phyloP scores from a whole-genome alignment of 92 coral and sea anemone species.

The Isaurus tuberculatus region DNA sequence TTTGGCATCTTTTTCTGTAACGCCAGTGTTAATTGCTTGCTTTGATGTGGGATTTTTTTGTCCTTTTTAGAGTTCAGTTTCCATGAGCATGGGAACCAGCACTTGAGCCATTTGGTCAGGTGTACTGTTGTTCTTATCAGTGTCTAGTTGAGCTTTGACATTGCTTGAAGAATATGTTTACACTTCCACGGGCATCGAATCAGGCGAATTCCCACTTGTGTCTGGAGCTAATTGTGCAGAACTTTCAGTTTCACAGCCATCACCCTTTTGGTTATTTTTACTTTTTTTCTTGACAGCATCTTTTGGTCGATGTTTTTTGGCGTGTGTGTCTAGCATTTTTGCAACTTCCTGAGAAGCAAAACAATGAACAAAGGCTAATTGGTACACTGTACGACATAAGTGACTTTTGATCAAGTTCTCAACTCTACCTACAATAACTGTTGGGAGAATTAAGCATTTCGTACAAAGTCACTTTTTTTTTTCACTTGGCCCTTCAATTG shows the following conservation, averaged over 20 bases:
- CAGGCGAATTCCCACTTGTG: slow-evolving; percentile 1
- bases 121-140: neutral
- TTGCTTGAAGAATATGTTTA: neutral
- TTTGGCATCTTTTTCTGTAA: neutral
- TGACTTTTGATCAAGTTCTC: too few species aligned
- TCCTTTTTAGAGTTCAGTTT: neutral
- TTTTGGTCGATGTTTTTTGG: neutral
- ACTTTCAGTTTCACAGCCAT: neutral
- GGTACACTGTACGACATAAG: too few species aligned
- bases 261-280: neutral
- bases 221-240: neutral
- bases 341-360: neutral
- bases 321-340: neutral
- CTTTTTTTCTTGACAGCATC: neutral
- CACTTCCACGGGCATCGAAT: neutral
- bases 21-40: neutral
- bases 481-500: too few species aligned
- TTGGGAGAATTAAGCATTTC: too few species aligned
- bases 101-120: neutral
- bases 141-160: neutral
- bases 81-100: neutral
- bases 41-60: neutral
- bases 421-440: too few species aligned
- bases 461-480: too few species aligned
- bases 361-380: neutral